A percentile compares a stretch with the other conserved stretches of the same genome.
Conservation (phyloP, 1,140 invertebrate genomes). For the Charaxes varanes region DNA sequence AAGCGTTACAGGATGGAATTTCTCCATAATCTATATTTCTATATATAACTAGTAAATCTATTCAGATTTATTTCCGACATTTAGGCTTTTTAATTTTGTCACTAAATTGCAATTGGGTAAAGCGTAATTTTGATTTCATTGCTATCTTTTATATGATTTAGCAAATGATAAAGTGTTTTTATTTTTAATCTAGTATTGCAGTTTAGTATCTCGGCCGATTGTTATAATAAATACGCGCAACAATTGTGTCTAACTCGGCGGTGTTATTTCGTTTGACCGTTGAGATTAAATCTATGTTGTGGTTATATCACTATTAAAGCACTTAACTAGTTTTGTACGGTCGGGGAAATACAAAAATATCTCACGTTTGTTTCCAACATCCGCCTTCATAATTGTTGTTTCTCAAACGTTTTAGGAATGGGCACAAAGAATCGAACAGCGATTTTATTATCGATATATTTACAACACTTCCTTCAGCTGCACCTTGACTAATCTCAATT, state of each 20-base stretch:
- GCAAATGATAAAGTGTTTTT: no score
- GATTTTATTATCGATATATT: slow-evolving; percentile 14
- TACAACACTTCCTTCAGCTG: slow-evolving; percentile 21
- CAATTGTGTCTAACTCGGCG: slow-evolving; percentile 13
- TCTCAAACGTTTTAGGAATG: slow-evolving; percentile 20
- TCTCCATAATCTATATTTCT: no score
- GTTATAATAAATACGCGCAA: slow-evolving; percentile 4
- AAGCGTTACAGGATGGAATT: no score
- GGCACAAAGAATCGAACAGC: slow-evolving; percentile 8
- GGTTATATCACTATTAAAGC: slow-evolving; percentile 24
- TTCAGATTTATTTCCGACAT: no score
- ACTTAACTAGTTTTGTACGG: slow-evolving; percentile 14
- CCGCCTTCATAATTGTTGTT: slow-evolving; percentile 28
- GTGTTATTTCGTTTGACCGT: slow-evolving; percentile 21
- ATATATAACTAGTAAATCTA: no score
- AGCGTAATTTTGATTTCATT: no score
- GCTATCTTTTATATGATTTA: no score
- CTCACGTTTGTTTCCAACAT: slow-evolving; percentile 28
- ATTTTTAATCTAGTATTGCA: no score
- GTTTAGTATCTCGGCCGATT: not conserved
- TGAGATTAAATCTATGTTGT: slow-evolving; percentile 19
- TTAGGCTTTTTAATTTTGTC: no score
- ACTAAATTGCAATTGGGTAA: no score
- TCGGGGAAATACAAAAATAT: slow-evolving; percentile 23
- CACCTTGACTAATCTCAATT: slow-evolving; percentile 25